Evolutionary conservation across 2,797 vertebrate genomes (phyloP).

Genomic region (Diceros bicornis): DNA sequence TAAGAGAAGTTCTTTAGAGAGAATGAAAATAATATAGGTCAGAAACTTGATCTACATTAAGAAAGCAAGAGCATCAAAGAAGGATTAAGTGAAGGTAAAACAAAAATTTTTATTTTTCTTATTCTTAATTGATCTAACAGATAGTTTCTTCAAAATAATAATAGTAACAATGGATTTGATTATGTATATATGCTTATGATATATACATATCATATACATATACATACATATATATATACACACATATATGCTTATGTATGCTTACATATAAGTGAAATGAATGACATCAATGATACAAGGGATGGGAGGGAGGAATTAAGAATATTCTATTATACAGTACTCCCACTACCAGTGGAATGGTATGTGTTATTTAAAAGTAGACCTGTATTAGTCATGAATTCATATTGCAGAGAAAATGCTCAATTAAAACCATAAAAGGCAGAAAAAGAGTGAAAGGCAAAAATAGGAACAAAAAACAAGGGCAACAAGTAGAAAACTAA

Average conservation of each 20-base stretch:
- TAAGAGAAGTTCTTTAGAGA: not conserved
- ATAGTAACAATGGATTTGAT: not conserved
- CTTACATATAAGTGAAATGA: not conserved
- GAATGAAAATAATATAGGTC: not conserved
- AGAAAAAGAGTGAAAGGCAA: not conserved
- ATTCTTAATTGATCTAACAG: not conserved
- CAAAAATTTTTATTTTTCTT: not conserved
- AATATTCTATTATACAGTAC: not conserved
- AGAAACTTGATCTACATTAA: not conserved
- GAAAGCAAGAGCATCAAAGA: not conserved
- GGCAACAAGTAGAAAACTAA: not conserved
- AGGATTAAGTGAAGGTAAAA: not conserved
- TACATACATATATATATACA: not conserved
- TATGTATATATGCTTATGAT: not conserved
- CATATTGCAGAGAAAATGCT: not conserved
- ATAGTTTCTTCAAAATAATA: conserved; percentile 21
- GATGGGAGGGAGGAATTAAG: not conserved
- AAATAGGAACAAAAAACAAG: not conserved
- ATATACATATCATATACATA: not conserved
- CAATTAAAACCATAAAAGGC: not conserved
- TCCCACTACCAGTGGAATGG: not conserved
- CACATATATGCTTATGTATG: not conserved
- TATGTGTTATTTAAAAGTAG: not conserved
- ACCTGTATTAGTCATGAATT: not conserved
- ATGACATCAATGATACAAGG: not conserved